Base-by-base conservation (phyloP, 2,888 invertebrate genomes). In the Microctonus hyperodae region DNA sequence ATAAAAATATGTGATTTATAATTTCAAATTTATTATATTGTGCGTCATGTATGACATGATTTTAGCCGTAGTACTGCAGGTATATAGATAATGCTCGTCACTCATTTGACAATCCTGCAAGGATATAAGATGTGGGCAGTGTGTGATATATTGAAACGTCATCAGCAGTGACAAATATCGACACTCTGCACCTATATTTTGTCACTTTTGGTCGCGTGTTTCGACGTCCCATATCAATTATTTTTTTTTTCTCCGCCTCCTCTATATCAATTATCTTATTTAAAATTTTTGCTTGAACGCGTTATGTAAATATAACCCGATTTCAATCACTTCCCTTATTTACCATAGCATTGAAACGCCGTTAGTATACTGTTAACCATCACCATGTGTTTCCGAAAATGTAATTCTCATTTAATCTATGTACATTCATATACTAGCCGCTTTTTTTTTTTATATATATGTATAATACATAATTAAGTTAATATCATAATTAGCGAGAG, bases 101-200 rank as follows among this genome's bases (percentile, higher is more conserved):
- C 74, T 80, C 73, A 79, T 79, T 78, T 75, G 74, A 79, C 78
- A 77, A 81, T 79, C 79, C 44, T 74, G 72, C 73, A 68, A 70
- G 67, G 72, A 67, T 75, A 69, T 72, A 77, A 77, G 76, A 77
- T 79, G 75, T 69, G 72, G 69, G 74, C n/a, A n/a, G n/a, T n/a
- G 76, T 81, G 44, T 44, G 80, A 80, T 80, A 80, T 82, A 82
- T 83, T 80, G 79, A 83, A 81, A 82, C 78, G 82, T 83, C 82
- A 83, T 75, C 73, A 72, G 74, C 82, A 82, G 82, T 79, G 78
- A 76, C 72, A n/a, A n/a, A 68, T 79, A 82, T 82, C 80, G 76
- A 79, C 74, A 73, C 70, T 72, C 75, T 64, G 64, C 35, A 25
- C 62, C 70, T 72, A 74, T 77, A 76, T 79, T 80, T 78, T 77